phyloP scores from a whole-genome alignment of 2,888 invertebrate species.

The Ectemnius lituratus region DNA sequence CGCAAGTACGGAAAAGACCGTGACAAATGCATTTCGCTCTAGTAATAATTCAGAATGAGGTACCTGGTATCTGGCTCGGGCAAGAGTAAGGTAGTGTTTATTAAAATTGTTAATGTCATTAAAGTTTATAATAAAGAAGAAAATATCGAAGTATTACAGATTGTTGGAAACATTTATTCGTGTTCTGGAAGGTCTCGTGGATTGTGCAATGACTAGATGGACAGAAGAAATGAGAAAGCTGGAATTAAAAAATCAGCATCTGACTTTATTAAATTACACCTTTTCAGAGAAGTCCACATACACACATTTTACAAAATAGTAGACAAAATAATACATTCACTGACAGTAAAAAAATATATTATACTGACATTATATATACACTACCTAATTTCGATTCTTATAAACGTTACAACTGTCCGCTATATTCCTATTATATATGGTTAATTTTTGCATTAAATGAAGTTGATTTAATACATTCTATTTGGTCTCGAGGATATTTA shows the following conservation, averaged over 20 bases:
- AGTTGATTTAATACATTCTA: conserved; percentile 39
- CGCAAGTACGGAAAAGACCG: conserved; percentile 10
- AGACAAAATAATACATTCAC: conserved; percentile 56
- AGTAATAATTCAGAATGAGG: conserved; percentile 23
- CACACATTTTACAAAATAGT: conserved; percentile 60
- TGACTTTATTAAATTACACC: conserved; percentile 65
- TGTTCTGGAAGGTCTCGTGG: neutral
- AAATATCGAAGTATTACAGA: conserved; percentile 17
- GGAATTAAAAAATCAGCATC: conserved; percentile 38
- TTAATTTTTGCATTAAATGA: conserved; percentile 35
- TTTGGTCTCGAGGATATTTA: conserved; percentile 44
- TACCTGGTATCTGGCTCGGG: too few relatives aligned
- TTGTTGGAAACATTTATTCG: neutral
- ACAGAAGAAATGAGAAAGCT: neutral
- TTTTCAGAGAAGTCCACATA: conserved; percentile 59
- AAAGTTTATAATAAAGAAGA: conserved; percentile 47
- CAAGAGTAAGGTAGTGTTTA: conserved; percentile 46
- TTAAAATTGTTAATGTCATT: conserved; percentile 38
- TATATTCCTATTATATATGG: conserved; percentile 26
- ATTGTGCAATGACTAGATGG: neutral
- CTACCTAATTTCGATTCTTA: conserved; percentile 48
- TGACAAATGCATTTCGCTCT: conserved; percentile 10
- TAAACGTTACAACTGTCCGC: conserved; percentile 33
- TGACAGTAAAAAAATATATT: conserved; percentile 63
- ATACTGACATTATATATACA: conserved; percentile 63